Evolutionary conservation across 2,797 vertebrate genomes (phyloP).

Genomic region (Acropternis orthonyx): DNA sequence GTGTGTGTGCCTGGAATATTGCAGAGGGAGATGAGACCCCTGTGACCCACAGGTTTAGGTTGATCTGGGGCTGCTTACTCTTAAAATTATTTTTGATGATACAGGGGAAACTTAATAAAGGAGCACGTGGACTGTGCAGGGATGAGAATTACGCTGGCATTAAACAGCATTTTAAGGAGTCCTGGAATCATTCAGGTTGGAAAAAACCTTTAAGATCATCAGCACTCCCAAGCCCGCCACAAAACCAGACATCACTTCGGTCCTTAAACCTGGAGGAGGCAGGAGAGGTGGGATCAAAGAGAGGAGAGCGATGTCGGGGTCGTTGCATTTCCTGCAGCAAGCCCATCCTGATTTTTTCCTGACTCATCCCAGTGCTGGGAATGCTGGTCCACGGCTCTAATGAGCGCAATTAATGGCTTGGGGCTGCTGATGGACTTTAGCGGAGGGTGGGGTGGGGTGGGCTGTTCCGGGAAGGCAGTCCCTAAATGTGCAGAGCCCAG

Average conservation of each 20-base stretch:
- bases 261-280: too few relatives aligned
- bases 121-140: background rate
- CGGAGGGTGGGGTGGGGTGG: background rate
- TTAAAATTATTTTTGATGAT: background rate
- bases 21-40: background rate
- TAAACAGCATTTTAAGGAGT: background rate
- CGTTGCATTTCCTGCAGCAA: background rate
- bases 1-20: background rate
- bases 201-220: background rate
- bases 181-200: background rate
- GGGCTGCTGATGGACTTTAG: background rate
- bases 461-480: background rate
- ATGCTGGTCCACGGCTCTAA: background rate
- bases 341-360: background rate
- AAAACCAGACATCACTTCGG: accelerated
- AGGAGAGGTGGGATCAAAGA: background rate
- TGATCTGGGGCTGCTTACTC: background rate
- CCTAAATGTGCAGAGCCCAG: background rate
- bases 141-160: background rate
- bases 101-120: background rate
- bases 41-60: background rate
- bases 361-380: background rate
- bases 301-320: background rate
- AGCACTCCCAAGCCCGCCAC: background rate
- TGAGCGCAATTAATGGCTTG: background rate